Evolutionary conservation across 2,888 invertebrate species (phyloP).

Genomic region (Mycalesis mineus): DNA sequence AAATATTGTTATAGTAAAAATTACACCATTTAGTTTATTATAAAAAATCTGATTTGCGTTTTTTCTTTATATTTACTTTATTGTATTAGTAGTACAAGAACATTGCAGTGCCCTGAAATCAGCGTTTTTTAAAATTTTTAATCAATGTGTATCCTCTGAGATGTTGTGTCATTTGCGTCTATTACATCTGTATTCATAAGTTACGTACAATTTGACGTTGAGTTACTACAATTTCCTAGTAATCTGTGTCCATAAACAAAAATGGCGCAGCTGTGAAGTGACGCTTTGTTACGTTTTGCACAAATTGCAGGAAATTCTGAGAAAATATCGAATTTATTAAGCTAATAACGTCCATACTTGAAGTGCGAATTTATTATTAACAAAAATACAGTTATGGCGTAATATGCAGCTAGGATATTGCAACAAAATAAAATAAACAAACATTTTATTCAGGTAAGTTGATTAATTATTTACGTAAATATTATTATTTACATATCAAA

Average conservation of each 20-base stretch:
- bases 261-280: neutral
- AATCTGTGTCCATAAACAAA: neutral
- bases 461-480: conserved; percentile 10
- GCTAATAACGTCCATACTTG: neutral
- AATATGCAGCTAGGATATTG: neutral
- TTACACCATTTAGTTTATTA: no score
- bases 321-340: neutral
- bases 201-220: no score
- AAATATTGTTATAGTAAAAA: no score
- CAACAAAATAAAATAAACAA: neutral
- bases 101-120: no score
- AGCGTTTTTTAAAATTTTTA: no score
- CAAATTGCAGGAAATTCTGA: neutral
- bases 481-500: conserved; percentile 17
- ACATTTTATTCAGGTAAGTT: neutral
- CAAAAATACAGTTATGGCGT: neutral
- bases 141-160: no score
- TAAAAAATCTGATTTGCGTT: no score
- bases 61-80: no score
- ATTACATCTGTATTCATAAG: no score
- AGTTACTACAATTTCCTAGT: no score
- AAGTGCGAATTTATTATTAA: neutral
- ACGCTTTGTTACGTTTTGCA: neutral
- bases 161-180: no score
- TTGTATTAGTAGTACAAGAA: no score